phyloP scores from a whole-genome alignment of 2,888 invertebrate genomes.

The Sepioteuthis lessoniana region DNA sequence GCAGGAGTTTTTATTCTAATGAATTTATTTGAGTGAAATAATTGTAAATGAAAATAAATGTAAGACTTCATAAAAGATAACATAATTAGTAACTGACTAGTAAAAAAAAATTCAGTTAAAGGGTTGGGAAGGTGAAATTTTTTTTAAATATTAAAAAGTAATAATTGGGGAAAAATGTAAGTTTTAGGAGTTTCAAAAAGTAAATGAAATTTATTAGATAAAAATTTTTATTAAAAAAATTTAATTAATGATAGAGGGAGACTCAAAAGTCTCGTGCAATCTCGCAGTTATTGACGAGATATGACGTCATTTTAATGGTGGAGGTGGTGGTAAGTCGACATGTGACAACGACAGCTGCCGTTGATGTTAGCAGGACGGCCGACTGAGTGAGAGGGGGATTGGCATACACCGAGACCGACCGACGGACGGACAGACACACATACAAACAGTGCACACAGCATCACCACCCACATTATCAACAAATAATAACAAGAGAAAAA shows the following conservation, averaged over 20 bases:
- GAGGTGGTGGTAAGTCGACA: conserved; percentile 4
- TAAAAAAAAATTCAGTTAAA: too few species aligned
- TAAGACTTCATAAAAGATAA: background rate
- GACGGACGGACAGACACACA: background rate
- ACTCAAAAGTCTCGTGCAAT: background rate
- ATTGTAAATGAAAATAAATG: background rate
- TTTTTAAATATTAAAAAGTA: background rate
- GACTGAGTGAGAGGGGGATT: background rate
- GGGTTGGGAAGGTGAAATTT: background rate
- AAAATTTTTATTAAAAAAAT: background rate
- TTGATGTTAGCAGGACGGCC: background rate
- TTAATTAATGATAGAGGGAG: background rate
- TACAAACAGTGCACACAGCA: background rate
- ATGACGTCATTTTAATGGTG: background rate
- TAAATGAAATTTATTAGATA: background rate
- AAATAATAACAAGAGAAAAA: conserved; percentile 33
- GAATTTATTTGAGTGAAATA: background rate
- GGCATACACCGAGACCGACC: background rate
- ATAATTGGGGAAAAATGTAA: background rate
- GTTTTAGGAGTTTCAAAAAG: background rate
- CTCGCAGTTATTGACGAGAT: conserved; percentile 11
- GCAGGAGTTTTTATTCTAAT: background rate
- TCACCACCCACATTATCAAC: background rate
- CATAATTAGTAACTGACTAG: background rate
- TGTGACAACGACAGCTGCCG: background rate